A percentile compares a stretch with the other conserved stretches of the same genome.
These are phyloP conservation scores for Balaenoptera acutorostrata DNA, from an alignment of 2,113 vertebrate species.

Conservation along the genomic window DNA sequence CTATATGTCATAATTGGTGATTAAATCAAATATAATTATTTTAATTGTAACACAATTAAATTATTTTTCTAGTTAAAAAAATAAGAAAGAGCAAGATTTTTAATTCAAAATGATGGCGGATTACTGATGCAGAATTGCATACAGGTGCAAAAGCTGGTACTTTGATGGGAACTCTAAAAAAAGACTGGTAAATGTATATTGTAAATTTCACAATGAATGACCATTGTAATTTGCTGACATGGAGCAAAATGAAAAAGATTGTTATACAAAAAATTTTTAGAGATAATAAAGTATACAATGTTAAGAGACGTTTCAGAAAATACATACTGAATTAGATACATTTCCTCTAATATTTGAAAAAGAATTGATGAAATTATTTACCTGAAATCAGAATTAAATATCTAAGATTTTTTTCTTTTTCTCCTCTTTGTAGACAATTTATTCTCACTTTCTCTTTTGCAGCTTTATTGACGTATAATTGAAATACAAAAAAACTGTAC, in stretches of 20 bases:
- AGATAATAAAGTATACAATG: neutral
- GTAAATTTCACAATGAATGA: neutral
- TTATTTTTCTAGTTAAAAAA: slow-evolving; percentile 7
- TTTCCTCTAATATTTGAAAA: neutral
- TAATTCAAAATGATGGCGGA: neutral
- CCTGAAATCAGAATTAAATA: neutral
- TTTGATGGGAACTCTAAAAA: neutral
- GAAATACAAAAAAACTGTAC: neutral
- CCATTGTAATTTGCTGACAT: neutral
- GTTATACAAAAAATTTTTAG: neutral
- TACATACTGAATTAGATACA: neutral
- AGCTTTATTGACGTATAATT: neutral
- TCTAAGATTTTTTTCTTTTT: neutral
- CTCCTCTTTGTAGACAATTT: neutral
- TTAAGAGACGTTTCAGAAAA: neutral
- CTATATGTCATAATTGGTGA: neutral
- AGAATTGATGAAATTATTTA: neutral
- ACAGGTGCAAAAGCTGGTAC: neutral
- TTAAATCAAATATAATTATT: neutral
- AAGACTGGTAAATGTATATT: neutral
- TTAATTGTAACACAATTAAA: neutral
- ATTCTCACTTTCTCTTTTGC: neutral
- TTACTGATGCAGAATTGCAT: neutral
- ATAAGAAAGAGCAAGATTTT: neutral
- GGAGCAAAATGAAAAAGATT: neutral